Evolutionary conservation across 2,888 invertebrate species (phyloP), one percentile per base, ranked within the genome.

Genomic region (Syrista parreyssii): DNA sequence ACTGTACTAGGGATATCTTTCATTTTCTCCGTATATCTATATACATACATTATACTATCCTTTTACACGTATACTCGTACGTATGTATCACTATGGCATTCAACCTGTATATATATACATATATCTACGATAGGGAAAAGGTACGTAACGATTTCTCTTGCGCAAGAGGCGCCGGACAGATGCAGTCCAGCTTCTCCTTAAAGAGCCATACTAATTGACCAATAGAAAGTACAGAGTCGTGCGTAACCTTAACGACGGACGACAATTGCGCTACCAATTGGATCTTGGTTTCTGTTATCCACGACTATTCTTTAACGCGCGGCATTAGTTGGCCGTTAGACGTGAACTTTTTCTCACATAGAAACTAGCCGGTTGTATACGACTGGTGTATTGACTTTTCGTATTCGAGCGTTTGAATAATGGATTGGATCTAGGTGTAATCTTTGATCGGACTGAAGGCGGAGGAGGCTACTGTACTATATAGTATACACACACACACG

Each of bases 131-230:
- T 55, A 55, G 55, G 23, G 55, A 55, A 55, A 55, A 55, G 55
- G 55, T 79, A 33, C 73, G 76, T 75, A 82, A 79, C 81, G 85
- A 85, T 86, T 85, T 85, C 82, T 83, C 82, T 85, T 85, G 81
- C 82, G 85, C 80, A 85, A 85, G 80, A 80, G 74, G 35, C 36
- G 81, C 74, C 77, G 81, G 75, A 79, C 78, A 30, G 31, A 74
- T 35, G 76, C 78, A 78, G 80, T 82, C 55, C 76, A 74, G 81
- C 79, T 79, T 84, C 75, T 83, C 87, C 87, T 86, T 88, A 87
- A 87, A 88, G 79, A 86, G 87, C 83, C 82, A 74, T 84, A 87
- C 87, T 87, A 87, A 87, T 87, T 88, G 88, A 87, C 85, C 86
- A 85, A 88, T 88, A 84, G 87, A 87, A 87, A 87, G 84, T 84